A percentile compares a stretch with the other conserved stretches of the same genome.
These are phyloP conservation scores for Nautilus pompilius DNA, from an alignment of 1,140 invertebrate genomes.

Conservation along the genomic window DNA sequence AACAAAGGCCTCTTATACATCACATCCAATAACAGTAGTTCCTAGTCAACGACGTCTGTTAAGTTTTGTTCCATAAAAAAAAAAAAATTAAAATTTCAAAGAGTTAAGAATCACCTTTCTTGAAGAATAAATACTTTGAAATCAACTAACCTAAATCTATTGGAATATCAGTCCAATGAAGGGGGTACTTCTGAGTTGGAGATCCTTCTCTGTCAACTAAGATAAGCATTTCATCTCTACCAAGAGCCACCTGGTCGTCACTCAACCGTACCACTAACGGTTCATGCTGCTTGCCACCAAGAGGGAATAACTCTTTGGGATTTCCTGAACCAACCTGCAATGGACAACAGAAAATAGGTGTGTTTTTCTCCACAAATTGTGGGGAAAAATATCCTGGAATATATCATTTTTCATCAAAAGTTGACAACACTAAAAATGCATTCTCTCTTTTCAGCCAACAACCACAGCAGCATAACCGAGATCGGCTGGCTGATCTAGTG, in stretches of 20 bases:
- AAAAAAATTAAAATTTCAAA: neutral
- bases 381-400: too few relatives aligned
- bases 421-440: too few relatives aligned
- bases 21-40: neutral
- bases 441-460: too few relatives aligned
- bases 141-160: constrained; percentile 64
- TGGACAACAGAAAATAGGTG: neutral
- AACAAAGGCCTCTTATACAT: neutral
- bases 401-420: too few relatives aligned
- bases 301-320: constrained; percentile 79
- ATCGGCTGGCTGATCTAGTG: too few relatives aligned
- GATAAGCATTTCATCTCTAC: constrained; percentile 80
- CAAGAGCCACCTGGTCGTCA: constrained; percentile 71
- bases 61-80: constrained; percentile 31
- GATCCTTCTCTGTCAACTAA: constrained; percentile 74
- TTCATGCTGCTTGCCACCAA: constrained; percentile 72
- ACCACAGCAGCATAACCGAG: too few relatives aligned
- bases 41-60: too few relatives aligned
- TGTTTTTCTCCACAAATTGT: too few relatives aligned
- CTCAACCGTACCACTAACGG: constrained; percentile 76
- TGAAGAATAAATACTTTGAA: neutral
- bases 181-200: constrained; percentile 65
- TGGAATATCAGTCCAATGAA: constrained; percentile 83
- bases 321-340: constrained; percentile 57
- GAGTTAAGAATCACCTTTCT: neutral